Conservation (phyloP, 2,113 vertebrate species). For the Callaeas wilsoni region DNA sequence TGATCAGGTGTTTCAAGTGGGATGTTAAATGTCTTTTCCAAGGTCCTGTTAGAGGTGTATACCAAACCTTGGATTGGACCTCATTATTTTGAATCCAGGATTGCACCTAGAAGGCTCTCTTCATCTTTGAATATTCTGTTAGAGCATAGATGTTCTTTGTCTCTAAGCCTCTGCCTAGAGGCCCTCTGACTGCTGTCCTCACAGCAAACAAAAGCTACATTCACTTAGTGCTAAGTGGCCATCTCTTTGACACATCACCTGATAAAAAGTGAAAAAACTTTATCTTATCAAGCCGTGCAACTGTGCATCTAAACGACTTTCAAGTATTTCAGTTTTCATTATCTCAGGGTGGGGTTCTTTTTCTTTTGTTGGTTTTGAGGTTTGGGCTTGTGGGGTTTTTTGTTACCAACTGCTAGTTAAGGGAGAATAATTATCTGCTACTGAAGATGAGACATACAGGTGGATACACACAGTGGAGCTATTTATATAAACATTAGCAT, state of each 20-base stretch:
- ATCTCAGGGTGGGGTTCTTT: fast-evolving
- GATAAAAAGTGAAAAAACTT: background rate
- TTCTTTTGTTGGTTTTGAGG: background rate
- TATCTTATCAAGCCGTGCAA: background rate
- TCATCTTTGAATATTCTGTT: background rate
- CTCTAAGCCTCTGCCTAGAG: background rate
- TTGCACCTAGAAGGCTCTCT: background rate
- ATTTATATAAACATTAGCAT: background rate
- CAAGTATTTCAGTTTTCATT: background rate
- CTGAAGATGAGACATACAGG: background rate
- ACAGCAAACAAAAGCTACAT: background rate
- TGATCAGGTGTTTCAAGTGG: background rate
- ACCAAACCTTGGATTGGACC: background rate
- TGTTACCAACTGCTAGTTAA: background rate
- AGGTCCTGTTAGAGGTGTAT: background rate
- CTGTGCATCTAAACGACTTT: background rate
- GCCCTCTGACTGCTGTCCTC: background rate
- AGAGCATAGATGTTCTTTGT: background rate
- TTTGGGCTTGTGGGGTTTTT: background rate
- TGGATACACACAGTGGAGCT: background rate
- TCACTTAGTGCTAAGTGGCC: background rate
- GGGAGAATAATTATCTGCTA: background rate
- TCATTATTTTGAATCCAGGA: background rate
- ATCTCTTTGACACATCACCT: background rate
- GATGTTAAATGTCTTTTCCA: background rate